Base-by-base conservation (phyloP, 2,888 invertebrate genomes). In the Brachypalpus laphriformis region DNA sequence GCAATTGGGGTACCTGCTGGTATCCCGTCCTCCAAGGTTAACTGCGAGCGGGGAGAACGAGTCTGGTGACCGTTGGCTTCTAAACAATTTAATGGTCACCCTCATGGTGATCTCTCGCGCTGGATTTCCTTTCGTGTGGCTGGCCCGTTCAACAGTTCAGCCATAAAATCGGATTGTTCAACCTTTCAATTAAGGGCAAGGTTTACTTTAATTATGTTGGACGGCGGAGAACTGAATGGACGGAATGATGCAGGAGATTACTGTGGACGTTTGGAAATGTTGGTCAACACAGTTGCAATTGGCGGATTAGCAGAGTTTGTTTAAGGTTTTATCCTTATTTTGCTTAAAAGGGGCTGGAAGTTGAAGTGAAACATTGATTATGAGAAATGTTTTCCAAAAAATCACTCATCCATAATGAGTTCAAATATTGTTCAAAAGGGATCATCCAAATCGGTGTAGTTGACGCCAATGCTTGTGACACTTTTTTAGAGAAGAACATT, bases 191-290 rank as follows among this genome's bases (percentile, higher is more conserved):
- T 70, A 77, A 42, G 61, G 45, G 51, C 16, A 34, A 37, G 37
- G 78, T 56, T 71, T 63, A 20, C 34, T 63, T 71, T 71, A 71
- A 57, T 78, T 56, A 63, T 51, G 42, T 42, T 42, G 25, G n/a
- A 5, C 25, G 5, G 1, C 22, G n/a, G n/a, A 25, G 22, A 9
- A 0, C 9, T 18, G 8, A 9, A 5, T 14, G 20, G n/a, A n/a
- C n/a, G n/a, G n/a, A n/a, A n/a, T n/a, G n/a, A n/a, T 18, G 47
- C 20, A 20, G 20, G 47, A 9, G 9, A 9, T 47, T 47, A 20
- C 3, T 20, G 20, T 47, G 9, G 42, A 42, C 2, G 14, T 5
- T 42, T 11, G 42, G 5, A 11, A 1, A 5, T 0, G 11, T 4
- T 14, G 16, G 16, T 1, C 16, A 8, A 42, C 7, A n/a, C 2